Percentiles rank a stretch among this genome's conserved stretches.
Conservation (phyloP, 2,888 invertebrate genomes). For the Melanargia galathea region DNA sequence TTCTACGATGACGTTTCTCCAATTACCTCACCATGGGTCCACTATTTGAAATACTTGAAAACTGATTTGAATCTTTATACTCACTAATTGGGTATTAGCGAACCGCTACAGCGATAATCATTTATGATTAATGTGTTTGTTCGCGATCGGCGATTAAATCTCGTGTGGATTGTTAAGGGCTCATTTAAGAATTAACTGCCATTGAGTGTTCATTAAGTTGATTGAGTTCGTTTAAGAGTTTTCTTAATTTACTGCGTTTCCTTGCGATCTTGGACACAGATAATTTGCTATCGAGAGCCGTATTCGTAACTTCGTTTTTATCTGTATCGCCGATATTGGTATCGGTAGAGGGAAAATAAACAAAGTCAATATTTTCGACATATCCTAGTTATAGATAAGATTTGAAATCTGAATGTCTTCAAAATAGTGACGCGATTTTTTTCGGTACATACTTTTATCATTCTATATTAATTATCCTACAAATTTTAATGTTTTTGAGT, state of each 20-base stretch:
- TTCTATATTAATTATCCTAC: not conserved
- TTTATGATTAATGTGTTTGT: conserved; percentile 69
- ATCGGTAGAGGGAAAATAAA: conserved; percentile 1
- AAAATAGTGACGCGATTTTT: not conserved
- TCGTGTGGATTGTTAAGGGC: conserved; percentile 56
- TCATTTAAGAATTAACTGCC: conserved; percentile 60
- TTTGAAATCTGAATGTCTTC: conserved; percentile 12
- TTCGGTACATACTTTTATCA: not conserved
- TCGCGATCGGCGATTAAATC: conserved; percentile 55
- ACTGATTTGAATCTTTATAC: conserved; percentile 53
- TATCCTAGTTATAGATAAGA: conserved; percentile 4
- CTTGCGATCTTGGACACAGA: not conserved
- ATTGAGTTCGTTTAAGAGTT: conserved; percentile 31
- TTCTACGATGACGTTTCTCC: conserved; percentile 33
- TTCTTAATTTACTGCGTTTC: conserved; percentile 19
- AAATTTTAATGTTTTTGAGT: too few species aligned
- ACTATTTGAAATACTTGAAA: conserved; percentile 55
- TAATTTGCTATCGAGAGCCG: not conserved
- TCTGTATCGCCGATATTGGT: not conserved
- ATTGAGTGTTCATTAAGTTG: conserved; percentile 51
- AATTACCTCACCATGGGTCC: conserved; percentile 41
- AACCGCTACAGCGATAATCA: conserved; percentile 54
- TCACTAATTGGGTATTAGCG: conserved; percentile 42
- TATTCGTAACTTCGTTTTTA: conserved; percentile 1
- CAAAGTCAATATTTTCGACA: conserved; percentile 13